Conservation (phyloP, 2,888 invertebrate species). For the Dorcus parallelipipedus region DNA sequence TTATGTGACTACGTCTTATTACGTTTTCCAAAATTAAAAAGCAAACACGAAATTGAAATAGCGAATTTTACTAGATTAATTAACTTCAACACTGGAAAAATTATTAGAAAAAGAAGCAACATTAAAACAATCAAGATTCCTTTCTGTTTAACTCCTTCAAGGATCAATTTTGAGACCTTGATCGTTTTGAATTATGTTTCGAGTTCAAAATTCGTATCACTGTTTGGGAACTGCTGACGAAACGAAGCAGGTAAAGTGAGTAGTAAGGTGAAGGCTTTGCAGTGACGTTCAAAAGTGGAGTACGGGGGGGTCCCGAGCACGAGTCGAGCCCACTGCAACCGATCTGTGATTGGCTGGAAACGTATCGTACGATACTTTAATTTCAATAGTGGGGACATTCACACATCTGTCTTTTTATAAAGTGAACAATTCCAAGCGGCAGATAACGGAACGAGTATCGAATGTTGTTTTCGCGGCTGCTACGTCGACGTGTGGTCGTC, state of each 20-base stretch:
- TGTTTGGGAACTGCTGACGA: conserved; percentile 15
- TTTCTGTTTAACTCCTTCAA: too few relatives aligned
- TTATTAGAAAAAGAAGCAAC: too few relatives aligned
- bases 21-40: too few relatives aligned
- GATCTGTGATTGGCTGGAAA: conserved; percentile 24
- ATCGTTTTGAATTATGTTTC: too few relatives aligned
- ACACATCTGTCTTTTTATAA: conserved; percentile 23
- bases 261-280: conserved; percentile 23
- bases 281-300: conserved; percentile 22
- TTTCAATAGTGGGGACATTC: conserved; percentile 22
- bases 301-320: conserved; percentile 9
- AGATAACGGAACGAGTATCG: not conserved
- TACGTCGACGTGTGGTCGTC: too few relatives aligned
- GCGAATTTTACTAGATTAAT: too few relatives aligned
- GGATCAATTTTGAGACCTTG: too few relatives aligned
- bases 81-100: too few relatives aligned
- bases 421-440: conserved; percentile 14
- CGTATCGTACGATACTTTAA: conserved; percentile 33
- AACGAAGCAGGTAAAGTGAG: conserved; percentile 13
- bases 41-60: too few relatives aligned
- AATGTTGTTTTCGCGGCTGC: too few relatives aligned
- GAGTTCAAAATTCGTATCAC: not conserved
- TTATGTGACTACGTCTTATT: too few relatives aligned
- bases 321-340: conserved; percentile 30
- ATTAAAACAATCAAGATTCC: too few relatives aligned